These are phyloP conservation scores for Paratilapia polleni DNA, from an alignment of 2,113 vertebrate genomes.

Conservation along the genomic window DNA sequence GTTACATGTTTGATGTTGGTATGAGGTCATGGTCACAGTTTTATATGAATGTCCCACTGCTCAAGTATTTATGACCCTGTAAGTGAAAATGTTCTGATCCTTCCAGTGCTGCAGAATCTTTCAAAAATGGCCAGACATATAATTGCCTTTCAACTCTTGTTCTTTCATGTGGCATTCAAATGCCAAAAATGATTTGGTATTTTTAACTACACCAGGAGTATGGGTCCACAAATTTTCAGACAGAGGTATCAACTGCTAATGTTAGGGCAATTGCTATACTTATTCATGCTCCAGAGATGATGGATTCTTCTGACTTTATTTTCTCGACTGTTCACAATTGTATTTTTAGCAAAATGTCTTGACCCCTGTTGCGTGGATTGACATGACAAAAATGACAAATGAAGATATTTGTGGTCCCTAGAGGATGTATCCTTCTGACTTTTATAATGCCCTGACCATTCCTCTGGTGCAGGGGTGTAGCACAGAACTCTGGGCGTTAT, in stretches of 20 bases:
- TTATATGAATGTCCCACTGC: not conserved
- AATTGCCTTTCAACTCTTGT: not conserved
- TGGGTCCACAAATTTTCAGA: not conserved
- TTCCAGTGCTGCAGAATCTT: not conserved
- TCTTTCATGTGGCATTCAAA: slow-evolving; percentile 10
- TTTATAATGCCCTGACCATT: not conserved
- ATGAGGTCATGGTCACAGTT: not conserved
- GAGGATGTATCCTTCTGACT: not conserved
- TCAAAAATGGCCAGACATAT: not conserved
- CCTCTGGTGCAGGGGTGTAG: not conserved
- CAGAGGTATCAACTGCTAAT: not conserved
- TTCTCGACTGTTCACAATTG: too few species aligned
- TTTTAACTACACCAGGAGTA: not conserved
- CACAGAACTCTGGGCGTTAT: not conserved
- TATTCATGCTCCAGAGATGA: slow-evolving; percentile 6
- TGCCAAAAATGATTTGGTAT: not conserved
- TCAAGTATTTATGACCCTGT: not conserved
- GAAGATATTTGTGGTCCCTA: rapidly evolving
- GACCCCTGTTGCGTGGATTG: too few species aligned
- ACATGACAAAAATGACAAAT: not conserved
- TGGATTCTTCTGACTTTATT: not conserved
- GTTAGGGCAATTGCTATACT: not conserved
- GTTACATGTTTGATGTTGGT: not conserved
- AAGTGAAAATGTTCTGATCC: not conserved
- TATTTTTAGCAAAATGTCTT: not conserved